These are phyloP conservation scores for Synanceia verrucosa DNA, from an alignment of 2,797 vertebrate species.

Conservation along the genomic window DNA sequence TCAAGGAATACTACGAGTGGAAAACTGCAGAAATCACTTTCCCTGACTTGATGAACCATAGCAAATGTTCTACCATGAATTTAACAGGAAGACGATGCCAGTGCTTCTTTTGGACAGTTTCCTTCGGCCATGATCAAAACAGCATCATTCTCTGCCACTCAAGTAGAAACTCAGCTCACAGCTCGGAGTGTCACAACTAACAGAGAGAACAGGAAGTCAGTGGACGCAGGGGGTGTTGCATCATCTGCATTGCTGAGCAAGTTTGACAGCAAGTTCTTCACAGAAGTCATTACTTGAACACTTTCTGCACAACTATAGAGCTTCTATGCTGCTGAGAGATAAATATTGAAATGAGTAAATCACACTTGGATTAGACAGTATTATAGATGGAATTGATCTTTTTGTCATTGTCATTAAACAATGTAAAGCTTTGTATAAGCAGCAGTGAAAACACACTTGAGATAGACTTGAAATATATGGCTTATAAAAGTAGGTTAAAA, in stretches of 20 bases:
- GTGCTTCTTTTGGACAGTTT: conserved; percentile 14
- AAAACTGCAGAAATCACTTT: conserved; percentile 1
- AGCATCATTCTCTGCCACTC: conserved; percentile 6
- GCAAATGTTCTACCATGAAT: conserved; percentile 16
- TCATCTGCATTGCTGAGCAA: not conserved
- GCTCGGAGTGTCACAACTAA: conserved; percentile 3
- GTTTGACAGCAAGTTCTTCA: not conserved
- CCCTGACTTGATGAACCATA: not conserved
- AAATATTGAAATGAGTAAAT: not conserved
- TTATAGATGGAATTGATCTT: not conserved
- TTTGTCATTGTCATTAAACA: too few relatives aligned
- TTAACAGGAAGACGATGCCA: conserved; percentile 1
- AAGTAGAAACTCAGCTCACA: conserved; percentile 4
- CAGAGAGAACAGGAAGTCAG: not conserved
- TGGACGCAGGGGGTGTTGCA: not conserved
- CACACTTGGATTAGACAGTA: not conserved
- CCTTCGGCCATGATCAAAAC: conserved; percentile 5
- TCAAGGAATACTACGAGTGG: not conserved
- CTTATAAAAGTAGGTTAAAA: too few relatives aligned
- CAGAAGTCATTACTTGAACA: not conserved
- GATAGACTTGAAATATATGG: too few relatives aligned
- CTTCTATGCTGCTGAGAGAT: not conserved
- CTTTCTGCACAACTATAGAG: not conserved
- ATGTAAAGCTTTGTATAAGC: too few relatives aligned
- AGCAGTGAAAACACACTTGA: too few relatives aligned